Conservation (phyloP, 64 coral and sea anemone genomes). For the Cladopsammia gracilis region DNA sequence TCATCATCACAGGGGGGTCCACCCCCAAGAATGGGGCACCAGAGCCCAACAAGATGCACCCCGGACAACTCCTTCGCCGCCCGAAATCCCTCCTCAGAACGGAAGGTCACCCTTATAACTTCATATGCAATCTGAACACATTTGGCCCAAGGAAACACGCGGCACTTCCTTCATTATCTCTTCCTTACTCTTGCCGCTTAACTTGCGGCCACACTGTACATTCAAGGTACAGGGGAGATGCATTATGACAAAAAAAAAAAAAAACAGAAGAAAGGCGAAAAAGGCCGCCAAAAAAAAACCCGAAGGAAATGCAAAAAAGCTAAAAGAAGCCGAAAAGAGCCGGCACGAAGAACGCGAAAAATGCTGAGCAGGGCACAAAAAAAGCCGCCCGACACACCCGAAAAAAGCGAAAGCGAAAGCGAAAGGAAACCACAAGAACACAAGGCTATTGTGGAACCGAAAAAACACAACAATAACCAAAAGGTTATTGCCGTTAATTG, state of each 20-base stretch:
- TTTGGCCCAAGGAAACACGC: not conserved
- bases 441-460: too few relatives aligned
- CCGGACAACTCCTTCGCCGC: not conserved
- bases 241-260: not conserved
- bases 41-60: not conserved
- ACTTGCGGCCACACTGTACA: not conserved
- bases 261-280: too few relatives aligned
- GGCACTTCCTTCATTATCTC: not conserved
- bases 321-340: too few relatives aligned
- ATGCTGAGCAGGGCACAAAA: too few relatives aligned
- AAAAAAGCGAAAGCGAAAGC: too few relatives aligned
- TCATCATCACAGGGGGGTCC: not conserved
- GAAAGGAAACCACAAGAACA: too few relatives aligned
- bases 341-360: too few relatives aligned
- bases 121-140: not conserved
- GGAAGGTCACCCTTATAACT: not conserved
- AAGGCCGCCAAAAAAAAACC: too few relatives aligned
- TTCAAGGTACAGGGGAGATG: not conserved
- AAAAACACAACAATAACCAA: too few relatives aligned
- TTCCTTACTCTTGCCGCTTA: not conserved
- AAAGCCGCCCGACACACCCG: too few relatives aligned
- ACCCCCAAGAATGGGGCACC: not conserved
- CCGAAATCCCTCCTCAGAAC: fast-evolving
- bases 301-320: too few relatives aligned
- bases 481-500: too few relatives aligned